Evolutionary conservation across 2,888 invertebrate genomes (phyloP), one percentile per base, ranked within the genome.

Genomic region (Bibio marci): DNA sequence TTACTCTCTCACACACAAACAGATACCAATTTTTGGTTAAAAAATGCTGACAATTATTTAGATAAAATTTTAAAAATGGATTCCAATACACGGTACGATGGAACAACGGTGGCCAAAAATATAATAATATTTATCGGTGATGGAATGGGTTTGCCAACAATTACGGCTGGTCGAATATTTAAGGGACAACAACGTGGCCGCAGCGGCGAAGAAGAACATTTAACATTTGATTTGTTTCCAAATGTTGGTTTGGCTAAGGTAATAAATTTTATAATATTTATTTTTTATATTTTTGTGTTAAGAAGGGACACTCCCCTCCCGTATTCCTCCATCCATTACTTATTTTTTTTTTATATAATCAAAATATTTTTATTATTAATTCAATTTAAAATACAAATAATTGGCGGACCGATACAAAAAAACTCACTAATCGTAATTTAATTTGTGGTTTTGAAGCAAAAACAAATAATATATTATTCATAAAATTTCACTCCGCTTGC

Each of bases 81-180:
- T 54, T 41, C 49, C 48, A 26, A 59, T 58, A 12, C 47, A 48
- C 17, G 19, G 1, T 36, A 42, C 0, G 49, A 51, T 30, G 42
- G 14, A 15, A 7, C 43, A 15, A 47, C 45, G 13, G 60, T 60
- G 43, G 74, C 75, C 2, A 71, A 69, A 51, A 77, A 76, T 49
- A 64, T 74, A 17, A 71, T 77, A 37, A 51, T 76, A 11, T 76
- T 76, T 48, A 55, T 78, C 33, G 77, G 77, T 0, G 77, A 77
- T 52, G 77, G 77, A 3, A 76, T 78, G 76, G 75, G 76, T 4
- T 44, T 74, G 39, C 63, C 73, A 3, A 72, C 74, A 2, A 62
- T 74, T 40, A 72, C 73, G 3, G 71, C 73, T 2, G 73, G 71
- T 1, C 59, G 77, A 44, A 74, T 76, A 45, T 71, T 64, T 47